Evolutionary conservation across 1,140 invertebrate genomes (phyloP), one percentile per base, ranked within the genome.

Genomic region (Bathynomus jamesi): DNA sequence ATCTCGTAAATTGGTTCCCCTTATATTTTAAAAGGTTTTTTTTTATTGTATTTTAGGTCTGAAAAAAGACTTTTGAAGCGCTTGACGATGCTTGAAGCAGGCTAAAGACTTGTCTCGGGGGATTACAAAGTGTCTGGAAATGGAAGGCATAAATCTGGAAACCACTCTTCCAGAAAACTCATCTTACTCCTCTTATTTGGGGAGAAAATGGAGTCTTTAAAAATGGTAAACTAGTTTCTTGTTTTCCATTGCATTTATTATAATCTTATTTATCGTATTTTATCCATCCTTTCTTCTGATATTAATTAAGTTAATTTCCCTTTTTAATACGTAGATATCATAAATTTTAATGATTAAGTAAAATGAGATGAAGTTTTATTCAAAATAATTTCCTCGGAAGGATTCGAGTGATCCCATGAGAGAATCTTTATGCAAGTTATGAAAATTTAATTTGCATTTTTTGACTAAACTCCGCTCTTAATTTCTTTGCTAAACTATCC

Each of bases 321-420:
- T 53, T 53, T 53, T 53, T 53, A 53, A 53, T 53, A 53, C 40
- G 40, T 3, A 53, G 21, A 53, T 53, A 53, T 53, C 40, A 53
- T 53, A 53, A 53, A 53, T 53, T 53, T 53, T 53, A 53, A 53
- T 53, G 40, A 53, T 53, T 53, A 53, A 53, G 40, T 53, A 53
- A n/a, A 53, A 53, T 53, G 40, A 53, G 40, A 53, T 53, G 40
- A 53, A 53, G 40, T 53, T 53, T 53, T 53, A 53, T 53, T 53
- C 40, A 53, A 53, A 53, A 53, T 53, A 53, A 53, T 53, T 53
- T 53, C 40, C 40, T 53, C 13, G 40, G 40, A 53, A 53, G 40
- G 21, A 17, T 53, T 21, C 40, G 40, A 53, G 40, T 53, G 40
- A 53, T 53, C 40, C 40, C 40, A 5, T 17, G 40, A 5, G 40